Conservation (phyloP, 35 echinoderm and acorn worm genomes). For the Amphiura filiformis region DNA sequence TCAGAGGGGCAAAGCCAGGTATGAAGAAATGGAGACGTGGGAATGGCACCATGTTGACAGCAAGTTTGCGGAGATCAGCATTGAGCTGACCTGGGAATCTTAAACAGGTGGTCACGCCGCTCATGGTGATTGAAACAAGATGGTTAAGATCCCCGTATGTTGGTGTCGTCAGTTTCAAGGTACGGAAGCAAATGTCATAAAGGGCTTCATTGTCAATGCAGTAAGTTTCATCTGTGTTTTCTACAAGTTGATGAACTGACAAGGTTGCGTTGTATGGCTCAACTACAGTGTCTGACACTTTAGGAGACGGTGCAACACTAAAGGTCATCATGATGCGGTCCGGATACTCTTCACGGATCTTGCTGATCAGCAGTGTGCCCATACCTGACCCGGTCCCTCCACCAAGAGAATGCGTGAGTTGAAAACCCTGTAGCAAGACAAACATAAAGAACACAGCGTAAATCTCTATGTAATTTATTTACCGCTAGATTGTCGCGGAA, state of each 20-base stretch:
- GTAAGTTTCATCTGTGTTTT: conserved; percentile 86
- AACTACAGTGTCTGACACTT: no score
- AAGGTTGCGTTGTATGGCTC: no score
- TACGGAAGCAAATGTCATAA: conserved; percentile 87
- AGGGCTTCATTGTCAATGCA: conserved; percentile 91
- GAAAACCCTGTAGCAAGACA: no score
- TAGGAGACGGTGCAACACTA: no score
- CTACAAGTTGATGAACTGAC: conserved; percentile 89
- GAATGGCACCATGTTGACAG: conserved; percentile 96
- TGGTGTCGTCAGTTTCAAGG: conserved; percentile 79
- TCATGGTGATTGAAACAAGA: conserved; percentile 84
- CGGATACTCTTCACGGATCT: conserved; percentile 91
- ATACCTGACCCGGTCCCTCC: no score
- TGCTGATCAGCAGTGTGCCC: conserved; percentile 91
- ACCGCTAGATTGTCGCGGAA: no score
- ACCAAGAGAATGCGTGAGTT: no score
- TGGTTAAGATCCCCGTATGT: conserved; percentile 86
- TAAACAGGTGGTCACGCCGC: conserved; percentile 75
- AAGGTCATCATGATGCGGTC: conserved; percentile 98
- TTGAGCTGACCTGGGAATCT: conserved; percentile 91
- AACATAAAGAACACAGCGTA: no score
- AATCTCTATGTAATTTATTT: no score
- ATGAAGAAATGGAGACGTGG: conserved; percentile 99
- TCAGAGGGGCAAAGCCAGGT: conserved; percentile 93
- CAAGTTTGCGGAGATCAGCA: conserved; percentile 92